phyloP scores from a whole-genome alignment of 2,888 invertebrate genomes.

The Tipula vernalis region DNA sequence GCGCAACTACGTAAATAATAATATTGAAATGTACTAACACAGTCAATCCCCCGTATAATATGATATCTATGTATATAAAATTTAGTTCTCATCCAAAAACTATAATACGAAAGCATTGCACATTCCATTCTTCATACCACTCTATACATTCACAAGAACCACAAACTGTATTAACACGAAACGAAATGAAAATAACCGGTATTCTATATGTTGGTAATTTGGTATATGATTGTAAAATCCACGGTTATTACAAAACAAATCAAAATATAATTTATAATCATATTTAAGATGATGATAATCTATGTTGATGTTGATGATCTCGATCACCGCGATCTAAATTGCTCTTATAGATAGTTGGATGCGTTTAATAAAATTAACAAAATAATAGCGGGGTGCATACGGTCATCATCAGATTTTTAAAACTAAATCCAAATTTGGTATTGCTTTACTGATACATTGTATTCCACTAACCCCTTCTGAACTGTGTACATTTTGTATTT shows the following conservation, averaged over 20 bases:
- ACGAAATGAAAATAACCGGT: not conserved
- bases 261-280: not conserved
- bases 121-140: not conserved
- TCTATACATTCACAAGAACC: not conserved
- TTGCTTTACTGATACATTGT: not conserved
- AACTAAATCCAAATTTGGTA: not conserved
- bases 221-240: not conserved
- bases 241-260: not conserved
- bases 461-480: not conserved
- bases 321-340: not conserved
- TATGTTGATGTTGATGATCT: not conserved
- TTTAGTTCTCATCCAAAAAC: not conserved
- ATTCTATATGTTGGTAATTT: not conserved
- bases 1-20: not conserved
- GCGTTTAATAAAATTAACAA: not conserved
- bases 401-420: not conserved
- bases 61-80: not conserved
- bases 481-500: not conserved
- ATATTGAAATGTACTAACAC: not conserved
- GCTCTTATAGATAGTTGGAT: not conserved
- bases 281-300: not conserved
- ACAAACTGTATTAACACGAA: not conserved
- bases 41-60: not conserved
- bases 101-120: not conserved
- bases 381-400: not conserved